Conservation (phyloP, 64 coral and sea anemone species). For the Montipora foliosa region DNA sequence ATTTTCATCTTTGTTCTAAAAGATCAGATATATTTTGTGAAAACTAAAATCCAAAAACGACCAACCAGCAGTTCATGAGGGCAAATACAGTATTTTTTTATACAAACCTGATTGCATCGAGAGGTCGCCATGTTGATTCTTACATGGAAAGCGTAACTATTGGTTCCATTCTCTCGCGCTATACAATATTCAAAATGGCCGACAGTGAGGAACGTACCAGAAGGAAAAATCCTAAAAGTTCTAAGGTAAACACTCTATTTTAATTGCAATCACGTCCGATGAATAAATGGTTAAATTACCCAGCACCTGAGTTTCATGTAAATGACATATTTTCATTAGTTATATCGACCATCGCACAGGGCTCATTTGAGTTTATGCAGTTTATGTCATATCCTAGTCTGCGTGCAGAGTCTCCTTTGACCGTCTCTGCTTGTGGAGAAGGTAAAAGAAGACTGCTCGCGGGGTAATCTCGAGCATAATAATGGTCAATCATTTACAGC, state of each 20-base stretch:
- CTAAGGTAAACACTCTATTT: background rate
- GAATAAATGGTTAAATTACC: too few relatives aligned
- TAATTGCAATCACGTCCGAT: background rate
- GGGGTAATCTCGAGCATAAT: too few relatives aligned
- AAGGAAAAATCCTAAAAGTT: constrained; percentile 10
- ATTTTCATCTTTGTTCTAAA: constrained; percentile 8
- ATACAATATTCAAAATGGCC: constrained; percentile 84
- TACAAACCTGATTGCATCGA: background rate
- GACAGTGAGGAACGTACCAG: constrained; percentile 17
- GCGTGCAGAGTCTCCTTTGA: too few relatives aligned
- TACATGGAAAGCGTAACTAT: background rate
- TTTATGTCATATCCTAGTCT: too few relatives aligned
- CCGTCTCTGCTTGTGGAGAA: too few relatives aligned
- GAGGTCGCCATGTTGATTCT: constrained; percentile 2
- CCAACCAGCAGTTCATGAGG: background rate
- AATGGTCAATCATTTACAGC: too few relatives aligned
- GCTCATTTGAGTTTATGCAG: too few relatives aligned
- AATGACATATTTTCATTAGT: too few relatives aligned
- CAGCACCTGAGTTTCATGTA: too few relatives aligned
- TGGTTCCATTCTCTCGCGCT: background rate
- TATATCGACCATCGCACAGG: too few relatives aligned
- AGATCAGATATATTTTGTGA: background rate
- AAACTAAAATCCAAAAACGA: background rate
- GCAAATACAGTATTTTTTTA: background rate
- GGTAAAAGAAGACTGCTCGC: too few relatives aligned